A percentile compares a stretch with the other conserved stretches of the same genome.
Evolutionary conservation across 2,888 invertebrate genomes (phyloP).

Genomic region (Nephrotoma appendiculata): DNA sequence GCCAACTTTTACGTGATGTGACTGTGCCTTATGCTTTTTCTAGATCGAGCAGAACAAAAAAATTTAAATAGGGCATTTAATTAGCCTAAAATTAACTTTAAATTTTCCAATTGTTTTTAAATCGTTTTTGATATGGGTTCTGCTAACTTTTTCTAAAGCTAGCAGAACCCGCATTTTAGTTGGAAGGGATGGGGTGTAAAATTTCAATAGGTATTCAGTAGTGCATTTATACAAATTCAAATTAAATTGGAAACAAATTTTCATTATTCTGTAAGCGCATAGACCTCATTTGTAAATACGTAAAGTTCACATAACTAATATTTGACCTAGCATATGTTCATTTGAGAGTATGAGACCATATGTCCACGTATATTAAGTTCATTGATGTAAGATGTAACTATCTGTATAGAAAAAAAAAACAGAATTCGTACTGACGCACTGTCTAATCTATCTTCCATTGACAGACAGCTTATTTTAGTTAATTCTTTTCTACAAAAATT

Average conservation of each 20-base stretch:
- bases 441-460: background rate
- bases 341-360: background rate
- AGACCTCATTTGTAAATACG: background rate
- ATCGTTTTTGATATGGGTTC: too few species aligned
- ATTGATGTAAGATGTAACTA: background rate
- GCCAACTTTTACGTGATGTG: too few species aligned
- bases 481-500: background rate
- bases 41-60: too few species aligned
- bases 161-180: too few species aligned
- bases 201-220: too few species aligned
- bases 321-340: background rate
- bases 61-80: too few species aligned
- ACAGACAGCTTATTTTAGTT: background rate
- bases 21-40: too few species aligned
- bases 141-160: too few species aligned
- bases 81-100: too few species aligned
- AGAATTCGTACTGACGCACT: background rate
- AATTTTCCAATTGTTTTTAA: too few species aligned
- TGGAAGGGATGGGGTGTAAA: too few species aligned
- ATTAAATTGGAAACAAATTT: background rate
- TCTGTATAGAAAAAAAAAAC: background rate
- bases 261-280: background rate
- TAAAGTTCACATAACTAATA: too few species aligned
- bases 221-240: background rate
- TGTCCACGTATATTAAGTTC: background rate